Evolutionary conservation across 2,888 invertebrate species (phyloP), one percentile per base, ranked within the genome.

Genomic region (Calameuta filiformis): DNA sequence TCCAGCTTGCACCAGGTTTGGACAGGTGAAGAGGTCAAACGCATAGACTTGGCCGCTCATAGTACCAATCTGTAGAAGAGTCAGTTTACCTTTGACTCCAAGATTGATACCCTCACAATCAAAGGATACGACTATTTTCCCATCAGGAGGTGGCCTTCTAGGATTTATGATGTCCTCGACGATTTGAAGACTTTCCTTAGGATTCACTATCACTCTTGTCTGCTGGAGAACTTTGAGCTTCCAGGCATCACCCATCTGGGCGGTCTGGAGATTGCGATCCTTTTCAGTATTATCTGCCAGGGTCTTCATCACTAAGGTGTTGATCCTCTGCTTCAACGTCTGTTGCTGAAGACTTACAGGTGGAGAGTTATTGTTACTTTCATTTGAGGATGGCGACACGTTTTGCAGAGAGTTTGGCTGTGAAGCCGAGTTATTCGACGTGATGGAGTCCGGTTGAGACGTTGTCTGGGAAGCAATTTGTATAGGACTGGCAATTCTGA

Each of bases 71-170:
- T 97, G 97, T 89, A 98, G 94, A 75, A 98, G 92, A 3, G 98
- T 98, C 80, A 98, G 93, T 85, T 97, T 96, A 31, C 98, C 98
- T 90, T 97, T 97, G 1, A 95, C 93, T 34, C 98, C 98, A 80
- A 98, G 93, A 92, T 98, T 98, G 77, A 98, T 96, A 30, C 98
- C 98, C 92, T 98, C 98, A 86, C 97, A 97, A 90, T 98, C 98
- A 87, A 98, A 94, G 0, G 97, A 97, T 34, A 98, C 93, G 77
- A 94, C 94, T 76, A 92, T 77, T 86, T 92, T 92, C 35, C 92
- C 91, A 75, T 91, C 88, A 1, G 79, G 33, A 4, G 91, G 73
- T 79, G 81, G 77, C 80, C 84, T 83, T 81, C 84, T 87, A 3
- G 93, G 93, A 83, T 94, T 93, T 90, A 96, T 93, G 82, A 96